These are phyloP conservation scores for Centropus bengalensis DNA, from an alignment of 2,113 vertebrate genomes.

Conservation along the genomic window DNA sequence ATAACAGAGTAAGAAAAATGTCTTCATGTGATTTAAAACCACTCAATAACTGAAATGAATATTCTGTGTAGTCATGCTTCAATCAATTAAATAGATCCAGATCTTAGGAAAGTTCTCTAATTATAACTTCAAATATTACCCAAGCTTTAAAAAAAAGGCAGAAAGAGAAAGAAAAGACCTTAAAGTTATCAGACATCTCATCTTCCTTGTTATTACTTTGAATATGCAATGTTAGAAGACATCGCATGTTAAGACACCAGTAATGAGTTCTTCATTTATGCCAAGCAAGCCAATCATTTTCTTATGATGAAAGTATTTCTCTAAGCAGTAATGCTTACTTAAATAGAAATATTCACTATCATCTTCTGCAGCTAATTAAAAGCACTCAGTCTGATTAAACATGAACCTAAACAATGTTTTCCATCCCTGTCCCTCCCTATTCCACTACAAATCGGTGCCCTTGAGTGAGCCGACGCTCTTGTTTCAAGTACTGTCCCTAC, in stretches of 20 bases:
- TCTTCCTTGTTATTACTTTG: constrained; percentile 12
- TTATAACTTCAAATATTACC: constrained; percentile 33
- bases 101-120: constrained; percentile 34
- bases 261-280: constrained; percentile 51
- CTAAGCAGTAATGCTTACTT: constrained; percentile 49
- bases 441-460: constrained; percentile 12
- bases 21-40: constrained; percentile 2
- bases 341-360: constrained; percentile 41
- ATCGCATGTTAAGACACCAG: constrained; percentile 9
- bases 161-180: not conserved
- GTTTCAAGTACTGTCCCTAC: constrained; percentile 3
- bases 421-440: not conserved
- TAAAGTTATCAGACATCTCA: constrained; percentile 27
- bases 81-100: constrained; percentile 58
- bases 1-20: not conserved
- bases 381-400: constrained; percentile 53
- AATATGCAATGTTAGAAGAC: constrained; percentile 33
- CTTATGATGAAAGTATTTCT: constrained; percentile 56
- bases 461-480: not conserved
- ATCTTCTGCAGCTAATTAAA: constrained; percentile 54
- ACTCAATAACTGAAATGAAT: not conserved
- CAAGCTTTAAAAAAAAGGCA: constrained; percentile 9
- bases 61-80: not conserved
- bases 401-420: constrained; percentile 43
- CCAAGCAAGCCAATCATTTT: constrained; percentile 45